Base-by-base conservation (phyloP, 2,888 invertebrate genomes). In the Siphonodentalium dalli region DNA sequence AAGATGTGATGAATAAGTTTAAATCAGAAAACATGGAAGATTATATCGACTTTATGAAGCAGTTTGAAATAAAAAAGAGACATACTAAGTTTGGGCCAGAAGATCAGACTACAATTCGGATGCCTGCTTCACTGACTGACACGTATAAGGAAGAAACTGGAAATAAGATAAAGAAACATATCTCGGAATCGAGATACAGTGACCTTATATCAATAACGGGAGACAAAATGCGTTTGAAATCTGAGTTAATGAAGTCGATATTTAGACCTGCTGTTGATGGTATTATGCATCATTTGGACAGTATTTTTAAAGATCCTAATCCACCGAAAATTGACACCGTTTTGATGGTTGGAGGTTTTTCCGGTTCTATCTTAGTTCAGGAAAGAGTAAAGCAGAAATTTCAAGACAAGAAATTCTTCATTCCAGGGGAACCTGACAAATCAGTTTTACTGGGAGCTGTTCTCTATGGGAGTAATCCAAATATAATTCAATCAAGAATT, bases 371-470 rank as follows among this genome's bases (percentile, higher is more conserved):
- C 13, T 26, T 54, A 45, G 37, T 54, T 3, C 48, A 49, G 29
- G 34, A 43, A 4, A 40, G 49, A 7, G 34, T 54, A 23, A 20
- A 34, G 27, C 47, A 48, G 29, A 33, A 48, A 11, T 54, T 54
- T 39, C 48, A 47, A 7, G 18, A 38, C 18, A 42, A 27, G 31
- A 23, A 42, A 18, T 23, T 54, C 15, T 38, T 54, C 33, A 47
- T 54, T 11, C 54, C 54, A 21, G 37, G 37, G 5, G 54, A 54
- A 8, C 27, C 54, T 26, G 54, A 47, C 9, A 23, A 47, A 8
- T 29, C 54, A 3, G 54, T 54, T 23, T 31, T 54, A n/a, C 48
- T 49, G 31, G 54, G 54, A 18, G 54, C 54, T 8, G 54, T 54
- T 1, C 33, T 54, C 11, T 54, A 40, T 18, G 54, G 54, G 9